A percentile compares a stretch with the other conserved stretches of the same genome.
Conservation (phyloP, 1,140 invertebrate species). For the Drosophila sturtevanti region DNA sequence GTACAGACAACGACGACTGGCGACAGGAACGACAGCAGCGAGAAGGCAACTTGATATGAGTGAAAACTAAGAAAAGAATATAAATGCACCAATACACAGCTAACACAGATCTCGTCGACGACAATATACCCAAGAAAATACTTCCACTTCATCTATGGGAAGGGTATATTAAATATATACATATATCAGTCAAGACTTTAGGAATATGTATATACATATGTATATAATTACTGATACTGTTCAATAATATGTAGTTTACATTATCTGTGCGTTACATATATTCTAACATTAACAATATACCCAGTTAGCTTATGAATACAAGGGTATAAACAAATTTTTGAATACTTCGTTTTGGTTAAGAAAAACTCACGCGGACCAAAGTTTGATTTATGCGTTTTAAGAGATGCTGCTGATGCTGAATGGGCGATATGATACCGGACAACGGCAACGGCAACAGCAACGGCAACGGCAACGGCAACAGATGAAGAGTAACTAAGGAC, state of each 20-base stretch:
- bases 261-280: too few relatives aligned
- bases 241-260: too few relatives aligned
- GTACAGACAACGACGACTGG: background rate
- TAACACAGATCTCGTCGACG: background rate
- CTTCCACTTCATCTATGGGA: too few relatives aligned
- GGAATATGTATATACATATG: too few relatives aligned
- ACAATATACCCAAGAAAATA: background rate
- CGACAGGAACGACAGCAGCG: background rate
- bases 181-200: too few relatives aligned
- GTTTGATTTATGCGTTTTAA: conserved; percentile 73
- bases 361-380: conserved; percentile 62
- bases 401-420: conserved; percentile 55
- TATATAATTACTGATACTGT: too few relatives aligned
- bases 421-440: conserved; percentile 53
- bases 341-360: conserved; percentile 42
- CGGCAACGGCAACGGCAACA: background rate
- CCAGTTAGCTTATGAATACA: too few relatives aligned
- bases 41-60: conserved; percentile 59
- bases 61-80: conserved; percentile 6
- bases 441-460: background rate
- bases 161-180: too few relatives aligned
- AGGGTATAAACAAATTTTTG: conserved; percentile 25
- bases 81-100: background rate
- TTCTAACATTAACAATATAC: too few relatives aligned
- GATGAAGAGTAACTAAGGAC: conserved; percentile 29